Evolutionary conservation across 1,140 invertebrate genomes (phyloP), one percentile per base, ranked within the genome.

Genomic region (Myzus persicae): DNA sequence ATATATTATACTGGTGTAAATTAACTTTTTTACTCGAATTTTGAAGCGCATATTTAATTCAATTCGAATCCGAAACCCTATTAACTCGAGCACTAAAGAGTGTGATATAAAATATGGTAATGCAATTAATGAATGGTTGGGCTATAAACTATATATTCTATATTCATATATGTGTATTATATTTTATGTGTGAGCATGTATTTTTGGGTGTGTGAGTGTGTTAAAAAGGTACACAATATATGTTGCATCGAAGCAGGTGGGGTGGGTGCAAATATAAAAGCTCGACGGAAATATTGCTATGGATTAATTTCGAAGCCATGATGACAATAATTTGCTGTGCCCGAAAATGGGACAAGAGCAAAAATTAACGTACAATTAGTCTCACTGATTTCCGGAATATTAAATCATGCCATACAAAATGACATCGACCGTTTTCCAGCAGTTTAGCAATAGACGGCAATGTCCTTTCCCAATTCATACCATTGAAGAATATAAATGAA

Each of bases 91-190:
- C 88, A 89, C 88, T 38, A 89, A 89, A 54, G 48, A 40, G 22
- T 89, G 48, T 89, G n/a, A 51, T 89, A 89, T 46, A 38, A 89
- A 89, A 89, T 89, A 89, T 89, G 88, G 51, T 89, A 89, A 89
- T 89, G 36, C 48, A 89, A 89, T 89, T 89, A 89, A 89, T 89
- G 46, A 89, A 89, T 26, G 87, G 36, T n/a, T 36, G 36, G 46
- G 48, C 36, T 51, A 89, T 89, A 89, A 51, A 54, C 48, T 51
- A 51, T 38, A 38, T 11, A 44, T 18, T 51, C 48, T 85, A 40
- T 46, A 85, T 42, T 76, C 5, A n/a, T n/a, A 88, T 76, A 76
- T 67, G 7, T 54, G 7, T 67, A 67, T 67, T 22, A 31, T 14
- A 76, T 76, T 18, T 67, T 11, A n/a, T n/a, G 59, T n/a, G 59